phyloP scores from a whole-genome alignment of 2,888 invertebrate genomes.

The Pterostichus madidus region DNA sequence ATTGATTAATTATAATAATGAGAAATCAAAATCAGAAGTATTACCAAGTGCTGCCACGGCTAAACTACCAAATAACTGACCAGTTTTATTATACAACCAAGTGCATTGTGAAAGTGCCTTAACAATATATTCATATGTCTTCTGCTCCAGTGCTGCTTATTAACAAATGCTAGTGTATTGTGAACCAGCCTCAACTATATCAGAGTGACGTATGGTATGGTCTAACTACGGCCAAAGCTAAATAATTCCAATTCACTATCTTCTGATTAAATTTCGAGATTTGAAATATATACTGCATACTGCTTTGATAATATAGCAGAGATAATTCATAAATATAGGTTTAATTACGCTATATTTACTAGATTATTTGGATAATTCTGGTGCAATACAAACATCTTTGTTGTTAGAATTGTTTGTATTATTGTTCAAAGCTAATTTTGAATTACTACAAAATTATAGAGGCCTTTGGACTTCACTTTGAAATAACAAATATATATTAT shows the following conservation, averaged over 20 bases:
- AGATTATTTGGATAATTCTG: constrained; percentile 1
- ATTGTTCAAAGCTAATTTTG: neutral
- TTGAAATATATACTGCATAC: neutral
- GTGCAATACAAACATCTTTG: constrained; percentile 39
- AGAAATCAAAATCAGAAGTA: too few relatives aligned
- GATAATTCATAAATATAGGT: neutral
- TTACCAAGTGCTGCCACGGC: constrained; percentile 40
- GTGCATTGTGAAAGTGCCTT: constrained; percentile 66
- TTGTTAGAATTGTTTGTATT: constrained; percentile 16
- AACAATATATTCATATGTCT: constrained; percentile 26
- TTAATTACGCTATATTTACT: neutral
- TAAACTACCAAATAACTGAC: neutral
- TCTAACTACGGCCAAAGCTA: constrained; percentile 2
- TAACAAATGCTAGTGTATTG: constrained; percentile 47
- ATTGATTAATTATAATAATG: too few relatives aligned
- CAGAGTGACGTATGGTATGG: constrained; percentile 62
- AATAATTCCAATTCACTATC: neutral
- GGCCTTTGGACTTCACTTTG: too few relatives aligned
- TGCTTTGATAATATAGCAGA: neutral
- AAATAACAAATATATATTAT: too few relatives aligned
- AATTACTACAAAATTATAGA: too few relatives aligned
- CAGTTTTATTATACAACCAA: constrained; percentile 46
- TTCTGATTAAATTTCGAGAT: neutral
- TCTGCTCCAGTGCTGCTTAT: constrained; percentile 58
- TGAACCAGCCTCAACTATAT: constrained; percentile 20